These are phyloP conservation scores for Calypte anna DNA, from an alignment of 2,113 vertebrate genomes.

Conservation along the genomic window DNA sequence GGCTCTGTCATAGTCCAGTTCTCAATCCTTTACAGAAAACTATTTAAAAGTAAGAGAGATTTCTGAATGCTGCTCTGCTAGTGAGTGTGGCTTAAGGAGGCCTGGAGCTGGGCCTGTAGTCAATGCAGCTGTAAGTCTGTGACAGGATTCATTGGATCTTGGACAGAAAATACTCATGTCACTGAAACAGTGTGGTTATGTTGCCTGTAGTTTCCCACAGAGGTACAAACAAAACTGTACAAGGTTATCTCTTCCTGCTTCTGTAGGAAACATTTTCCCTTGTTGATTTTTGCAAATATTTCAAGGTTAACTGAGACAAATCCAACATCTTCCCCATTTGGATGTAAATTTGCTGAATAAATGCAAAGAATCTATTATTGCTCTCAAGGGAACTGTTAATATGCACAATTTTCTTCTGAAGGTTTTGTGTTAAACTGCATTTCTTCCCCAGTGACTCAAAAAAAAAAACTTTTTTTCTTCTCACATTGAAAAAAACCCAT, in stretches of 20 bases:
- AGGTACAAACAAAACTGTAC: background rate
- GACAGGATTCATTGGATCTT: background rate
- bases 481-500: background rate
- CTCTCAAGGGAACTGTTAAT: slow-evolving; percentile 44
- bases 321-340: slow-evolving; percentile 2
- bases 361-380: slow-evolving; percentile 50
- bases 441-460: slow-evolving; percentile 4
- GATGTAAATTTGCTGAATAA: slow-evolving; percentile 60
- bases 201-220: background rate
- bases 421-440: background rate
- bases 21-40: background rate
- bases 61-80: background rate
- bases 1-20: background rate
- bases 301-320: slow-evolving; percentile 24
- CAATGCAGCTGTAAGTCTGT: background rate
- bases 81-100: background rate
- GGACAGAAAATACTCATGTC: background rate
- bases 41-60: background rate
- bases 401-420: slow-evolving; percentile 20
- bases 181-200: background rate
- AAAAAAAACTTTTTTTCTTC: background rate
- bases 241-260: slow-evolving; percentile 25
- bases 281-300: slow-evolving; percentile 39
- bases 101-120: background rate
- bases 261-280: background rate